Evolutionary conservation across 2,797 vertebrate species (phyloP), one percentile per base, ranked within the genome.

Genomic region (Danionella dracula): DNA sequence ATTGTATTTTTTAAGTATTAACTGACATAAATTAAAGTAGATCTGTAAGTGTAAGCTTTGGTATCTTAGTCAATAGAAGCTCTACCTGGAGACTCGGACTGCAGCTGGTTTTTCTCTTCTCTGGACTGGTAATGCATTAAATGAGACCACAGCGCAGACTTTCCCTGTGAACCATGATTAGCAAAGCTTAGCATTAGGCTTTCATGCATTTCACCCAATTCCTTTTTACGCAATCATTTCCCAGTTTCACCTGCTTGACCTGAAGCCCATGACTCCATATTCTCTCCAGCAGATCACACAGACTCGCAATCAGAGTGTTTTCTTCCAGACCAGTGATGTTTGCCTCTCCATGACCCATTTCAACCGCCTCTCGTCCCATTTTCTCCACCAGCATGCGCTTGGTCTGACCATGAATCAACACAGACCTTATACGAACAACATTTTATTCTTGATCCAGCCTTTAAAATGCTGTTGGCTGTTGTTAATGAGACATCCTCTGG

Each of bases 321-420:
- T 99, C 97, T 78, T 97, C 95, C 73, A 99, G 82, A 45, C 96
- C 96, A 0, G 93, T 96, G 78, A 99, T 94, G 78, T 87, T 96
- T 50, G 90, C 94, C 70, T 99, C 97, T 35, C 94, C 95, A 6
- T 97, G 95, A 67, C 95, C 93, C 73, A 94, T 79, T 59, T 97
- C 97, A 29, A 93, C 89, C 0, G 93, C 92, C 84, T 97, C 94
- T 4, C 93, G 93, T 40, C 95, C 95, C 93, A 99, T 99, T 78
- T 96, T 93, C 78, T 99, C 95, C 83, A 98, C 95, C 85, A 99
- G 70, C 96, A 99, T 97, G 41, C 93, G 88, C 66, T 99, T 99
- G 27, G 96, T 99, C 97, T 99, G 68, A 17, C 44, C 6, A 55
- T 10, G 49, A 19, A 53, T 4, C 19, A 4, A 34, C 40, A 61